These are phyloP conservation scores for Oscheius onirici DNA, from an alignment of 2,888 invertebrate species.

Conservation along the genomic window DNA sequence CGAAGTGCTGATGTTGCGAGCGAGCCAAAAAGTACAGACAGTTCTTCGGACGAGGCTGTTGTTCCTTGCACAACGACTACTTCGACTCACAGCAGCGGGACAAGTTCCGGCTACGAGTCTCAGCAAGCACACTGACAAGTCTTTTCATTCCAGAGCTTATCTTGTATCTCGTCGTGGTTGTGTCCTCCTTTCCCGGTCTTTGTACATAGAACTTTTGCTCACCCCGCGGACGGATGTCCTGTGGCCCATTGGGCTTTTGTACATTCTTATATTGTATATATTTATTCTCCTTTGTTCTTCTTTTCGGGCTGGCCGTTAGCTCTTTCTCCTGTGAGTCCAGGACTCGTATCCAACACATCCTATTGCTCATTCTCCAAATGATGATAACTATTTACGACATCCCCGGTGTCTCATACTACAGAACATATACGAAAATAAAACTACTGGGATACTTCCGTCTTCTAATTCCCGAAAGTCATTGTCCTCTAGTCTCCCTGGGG, in stretches of 20 bases:
- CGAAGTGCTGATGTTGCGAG: neutral
- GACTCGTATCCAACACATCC: conserved; percentile 4
- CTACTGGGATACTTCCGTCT: conserved; percentile 5
- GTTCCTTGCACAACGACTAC: neutral
- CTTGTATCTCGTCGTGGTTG: conserved; percentile 13
- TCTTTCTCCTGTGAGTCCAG: conserved; percentile 13
- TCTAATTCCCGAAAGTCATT: conserved; percentile 7
- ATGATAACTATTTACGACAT: neutral
- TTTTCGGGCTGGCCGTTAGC: conserved; percentile 17
- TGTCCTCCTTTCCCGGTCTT: conserved; percentile 15
- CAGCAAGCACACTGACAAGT: neutral
- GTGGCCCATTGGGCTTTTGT: conserved; percentile 12
- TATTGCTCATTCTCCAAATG: conserved; percentile 18
- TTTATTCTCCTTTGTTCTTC: neutral
- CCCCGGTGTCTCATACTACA: conserved; percentile 5
- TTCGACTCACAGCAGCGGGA: conserved; percentile 11
- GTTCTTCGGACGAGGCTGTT: neutral
- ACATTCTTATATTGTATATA: conserved; percentile 20
- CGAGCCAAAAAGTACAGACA: neutral
- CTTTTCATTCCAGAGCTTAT: neutral
- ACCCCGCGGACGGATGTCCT: conserved; percentile 7
- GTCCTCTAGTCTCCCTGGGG: conserved; percentile 2
- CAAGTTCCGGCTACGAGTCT: conserved; percentile 6
- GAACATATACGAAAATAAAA: conserved; percentile 14
- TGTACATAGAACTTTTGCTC: conserved; percentile 8